Base-by-base conservation (phyloP, 1,140 invertebrate genomes). In the Drosophila parabipectinata region DNA sequence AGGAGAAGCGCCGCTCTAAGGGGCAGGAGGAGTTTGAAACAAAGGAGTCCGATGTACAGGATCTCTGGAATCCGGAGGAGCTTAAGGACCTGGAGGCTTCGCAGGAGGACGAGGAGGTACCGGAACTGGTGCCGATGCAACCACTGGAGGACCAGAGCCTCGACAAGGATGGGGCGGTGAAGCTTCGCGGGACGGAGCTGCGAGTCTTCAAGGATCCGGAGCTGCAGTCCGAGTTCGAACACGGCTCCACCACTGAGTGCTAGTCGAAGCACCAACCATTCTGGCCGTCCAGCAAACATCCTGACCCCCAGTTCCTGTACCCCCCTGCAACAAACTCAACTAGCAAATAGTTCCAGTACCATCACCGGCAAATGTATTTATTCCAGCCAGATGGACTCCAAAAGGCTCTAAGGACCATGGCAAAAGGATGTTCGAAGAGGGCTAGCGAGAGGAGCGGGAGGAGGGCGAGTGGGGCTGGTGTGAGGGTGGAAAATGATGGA, bases 331-430 rank as follows among this genome's bases (percentile, higher is more conserved):
- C 3, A 12, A 37, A 37, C 1, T 10, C 32, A 32, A 32, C 32
- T 32, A 37, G 34, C 34, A 37, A 37, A 37, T 37, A 37, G 34
- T 37, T 37, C 10, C 34, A 37, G 34, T 37, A n/a, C 34, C 34
- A 37, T 37, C 34, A 37, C 34, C 34, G 18, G 72, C 30, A 81
- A 81, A 84, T 84, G 82, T 84, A 77, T 84, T 84, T 84, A 84
- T 84, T 84, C 81, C 81, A 87, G 82, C 41, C 51, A 87, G 81
- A 87, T 84, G 81, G 79, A 77, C 72, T 87, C 64, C 14, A 87
- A 84, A 87, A 57, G 34, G 73, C 81, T 63, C 79, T 84, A 84
- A 84, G 77, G 67, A 68, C 77, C 67, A 39, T 50, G 44, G 24
- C 51, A 53, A 41, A 44, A 44, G 73, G 47, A 32, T 47, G 7